Base-by-base conservation (phyloP, 2,113 vertebrate species). In the Solea solea region DNA sequence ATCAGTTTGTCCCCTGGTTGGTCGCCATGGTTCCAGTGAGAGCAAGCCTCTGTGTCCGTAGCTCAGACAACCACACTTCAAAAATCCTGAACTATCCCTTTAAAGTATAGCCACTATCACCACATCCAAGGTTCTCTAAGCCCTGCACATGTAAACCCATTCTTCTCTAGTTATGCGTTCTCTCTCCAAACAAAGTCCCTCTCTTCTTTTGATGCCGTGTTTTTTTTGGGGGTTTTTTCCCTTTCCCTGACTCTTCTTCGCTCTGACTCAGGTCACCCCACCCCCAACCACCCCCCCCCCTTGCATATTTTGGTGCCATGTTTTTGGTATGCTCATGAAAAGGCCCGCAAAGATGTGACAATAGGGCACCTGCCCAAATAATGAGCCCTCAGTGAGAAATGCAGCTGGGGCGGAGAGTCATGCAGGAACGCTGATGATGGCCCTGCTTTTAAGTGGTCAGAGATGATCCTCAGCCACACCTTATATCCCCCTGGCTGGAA, bases 291-390 rank as follows among this genome's bases (percentile, higher is more conserved):
- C 64, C 67, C 28, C 65, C 52, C 40, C 57, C 34, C 10, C 57
- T 78, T 84, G 78, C 82, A 85, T 86, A 80, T 89, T 89, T 85
- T 45, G 39, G 48, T 89, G 82, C 84, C 85, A 83, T 92, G 86
- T 90, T 89, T 91, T 82, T 69, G 74, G 84, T 90, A 77, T 84
- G 83, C 81, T 85, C 84, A 74, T 91, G 86, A 90, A 92, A 92
- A 90, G 86, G 57, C 85, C 86, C 66, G 67, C 82, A 82, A 79
- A 81, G 81, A 64, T 39, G 46, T 80, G 64, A 94, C 92, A 93
- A 93, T 90, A 76, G 89, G 82, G 91, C 90, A 92, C 88, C 92
- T 93, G 92, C 90, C 81, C 70, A 87, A 87, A 91, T 86, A 92
- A 92, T 87, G 86, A 89, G 80, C 86, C 81, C 86, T 88, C 82